These are phyloP conservation scores for Himantopus leucocephalus DNA, from an alignment of 2,113 vertebrate species.

Conservation along the genomic window DNA sequence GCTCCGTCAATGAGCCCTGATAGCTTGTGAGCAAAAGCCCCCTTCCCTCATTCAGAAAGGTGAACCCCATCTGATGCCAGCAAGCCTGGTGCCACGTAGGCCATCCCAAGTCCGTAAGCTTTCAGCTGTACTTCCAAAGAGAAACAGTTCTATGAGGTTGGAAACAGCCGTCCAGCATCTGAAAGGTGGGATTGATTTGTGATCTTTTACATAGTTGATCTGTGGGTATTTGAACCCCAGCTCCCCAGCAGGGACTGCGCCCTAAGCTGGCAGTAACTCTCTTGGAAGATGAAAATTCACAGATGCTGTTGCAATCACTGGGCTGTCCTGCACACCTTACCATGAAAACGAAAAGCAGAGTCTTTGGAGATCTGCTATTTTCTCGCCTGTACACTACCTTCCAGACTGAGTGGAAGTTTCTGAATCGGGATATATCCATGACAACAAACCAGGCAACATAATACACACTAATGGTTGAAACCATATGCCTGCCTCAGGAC, in stretches of 20 bases:
- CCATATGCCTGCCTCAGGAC: not conserved
- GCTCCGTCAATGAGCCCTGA: no score
- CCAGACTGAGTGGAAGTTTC: not conserved
- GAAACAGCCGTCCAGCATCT: not conserved
- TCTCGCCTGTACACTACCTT: not conserved
- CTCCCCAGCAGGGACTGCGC: not conserved
- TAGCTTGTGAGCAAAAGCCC: not conserved
- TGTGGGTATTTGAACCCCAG: not conserved
- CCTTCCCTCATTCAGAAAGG: not conserved
- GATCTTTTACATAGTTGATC: not conserved
- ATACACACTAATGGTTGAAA: not conserved
- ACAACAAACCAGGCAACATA: not conserved
- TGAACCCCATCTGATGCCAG: not conserved
- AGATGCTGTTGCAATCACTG: not conserved
- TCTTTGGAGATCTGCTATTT: not conserved
- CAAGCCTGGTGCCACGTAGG: not conserved
- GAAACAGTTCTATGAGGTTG: not conserved
- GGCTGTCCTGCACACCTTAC: not conserved
- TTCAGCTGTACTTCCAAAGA: not conserved
- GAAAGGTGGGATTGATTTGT: fast-evolving
- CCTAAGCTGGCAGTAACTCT: not conserved
- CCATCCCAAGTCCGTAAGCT: not conserved
- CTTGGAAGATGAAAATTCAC: not conserved
- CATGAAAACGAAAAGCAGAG: not conserved
- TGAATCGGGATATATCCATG: not conserved